Evolutionary conservation across 2,888 invertebrate genomes (phyloP).

Genomic region (Ichneumoninae sp.): DNA sequence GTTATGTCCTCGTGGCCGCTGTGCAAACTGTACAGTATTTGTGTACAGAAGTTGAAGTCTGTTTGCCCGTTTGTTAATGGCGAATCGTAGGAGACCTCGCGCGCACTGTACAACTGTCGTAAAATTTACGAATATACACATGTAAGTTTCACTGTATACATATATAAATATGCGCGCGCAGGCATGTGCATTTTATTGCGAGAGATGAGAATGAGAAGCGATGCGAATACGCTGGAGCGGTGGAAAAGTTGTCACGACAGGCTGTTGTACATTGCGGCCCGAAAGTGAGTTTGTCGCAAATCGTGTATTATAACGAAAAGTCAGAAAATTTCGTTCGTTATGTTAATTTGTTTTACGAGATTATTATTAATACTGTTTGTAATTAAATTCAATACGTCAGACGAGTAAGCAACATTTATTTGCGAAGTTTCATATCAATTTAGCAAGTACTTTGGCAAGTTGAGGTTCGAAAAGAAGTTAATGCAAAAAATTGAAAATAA

Average conservation of each 20-base stretch:
- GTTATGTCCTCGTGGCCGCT: background rate
- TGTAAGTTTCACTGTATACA: background rate
- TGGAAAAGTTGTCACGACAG: slow-evolving; percentile 1
- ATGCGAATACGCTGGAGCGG: slow-evolving; percentile 1
- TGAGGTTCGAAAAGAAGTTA: background rate
- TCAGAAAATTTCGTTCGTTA: background rate
- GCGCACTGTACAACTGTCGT: slow-evolving; percentile 4
- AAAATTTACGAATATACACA: slow-evolving; percentile 5
- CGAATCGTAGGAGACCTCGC: slow-evolving; percentile 14
- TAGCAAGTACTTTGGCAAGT: background rate
- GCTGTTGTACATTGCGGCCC: background rate
- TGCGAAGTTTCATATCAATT: background rate
- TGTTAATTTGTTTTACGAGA: background rate
- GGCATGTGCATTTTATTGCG: background rate
- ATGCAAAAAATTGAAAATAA: too few species aligned
- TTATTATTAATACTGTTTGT: background rate
- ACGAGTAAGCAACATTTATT: background rate
- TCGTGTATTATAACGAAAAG: slow-evolving; percentile 7
- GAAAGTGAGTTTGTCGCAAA: background rate
- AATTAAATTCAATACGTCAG: background rate
- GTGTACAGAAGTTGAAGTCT: slow-evolving; percentile 47
- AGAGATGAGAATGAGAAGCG: background rate
- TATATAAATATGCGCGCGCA: background rate
- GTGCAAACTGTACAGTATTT: background rate
- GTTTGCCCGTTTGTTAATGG: slow-evolving; percentile 51